Base-by-base conservation (phyloP, 2,888 invertebrate species). In the Sesia bembeciformis region DNA sequence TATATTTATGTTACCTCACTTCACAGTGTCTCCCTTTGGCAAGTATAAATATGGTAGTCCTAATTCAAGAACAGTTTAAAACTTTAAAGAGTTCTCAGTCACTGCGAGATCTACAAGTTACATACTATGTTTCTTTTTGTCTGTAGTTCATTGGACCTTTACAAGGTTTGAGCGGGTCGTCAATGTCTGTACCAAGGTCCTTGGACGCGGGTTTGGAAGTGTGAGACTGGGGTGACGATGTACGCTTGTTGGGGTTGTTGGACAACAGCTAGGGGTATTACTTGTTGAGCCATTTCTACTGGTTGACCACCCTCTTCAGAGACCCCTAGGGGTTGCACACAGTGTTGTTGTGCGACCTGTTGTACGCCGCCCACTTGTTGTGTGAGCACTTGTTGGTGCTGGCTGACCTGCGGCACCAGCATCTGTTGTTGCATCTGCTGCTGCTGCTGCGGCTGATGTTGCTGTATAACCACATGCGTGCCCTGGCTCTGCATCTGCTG, bases 241-340 rank as follows among this genome's bases (percentile, higher is more conserved):
- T 92, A 93, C 0, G 93, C 91, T 64, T 92, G 92, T 67, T 92
- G 93, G 52, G 92, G 92, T 61, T 92, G 91, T 58, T 90, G 92
- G 0, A 92, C 91, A 40, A 93, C 92, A 5, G 92, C 92, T 41
- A 93, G 70, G 0, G 93, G 93, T 60, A 93, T 93, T 4, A 93
- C 92, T 72, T 93, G 92, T 63, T 92, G 92, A 5, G 91, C 88
- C 79, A 92, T 92, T 63, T 92, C 91, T 53, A 92, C 90, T 3
- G 84, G 91, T 69, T 92, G 92, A 0, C 81, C 85, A 4, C 75
- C 78, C 55, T 89, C 90, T 58, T 86, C 91, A 0, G 84, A 80
- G 49, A 89, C 88, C 49, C 89, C 91, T 38, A 90, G 77, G 3
- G 88, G 77, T 57, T 90, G 89, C 57, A 91, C 85, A 57, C 88